Percentiles rank a stretch among this genome's conserved stretches.
Conservation (phyloP, 2,888 invertebrate species). For the Aphidoletes aphidimyza region DNA sequence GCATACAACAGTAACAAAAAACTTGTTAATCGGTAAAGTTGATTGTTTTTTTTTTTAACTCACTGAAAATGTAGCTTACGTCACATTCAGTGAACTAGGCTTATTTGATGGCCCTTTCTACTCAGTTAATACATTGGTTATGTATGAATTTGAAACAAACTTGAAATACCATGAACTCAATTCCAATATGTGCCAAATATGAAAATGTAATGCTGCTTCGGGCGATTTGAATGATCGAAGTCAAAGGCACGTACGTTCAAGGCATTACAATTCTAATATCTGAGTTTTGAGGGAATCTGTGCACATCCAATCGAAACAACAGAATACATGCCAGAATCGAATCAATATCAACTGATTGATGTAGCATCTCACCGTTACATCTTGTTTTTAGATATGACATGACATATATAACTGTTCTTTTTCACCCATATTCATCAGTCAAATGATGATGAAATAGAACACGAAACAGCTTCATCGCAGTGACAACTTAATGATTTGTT, state of each 20-base stretch:
- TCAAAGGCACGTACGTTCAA: no score
- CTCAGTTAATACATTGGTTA: neutral
- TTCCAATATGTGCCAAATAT: constrained; percentile 13
- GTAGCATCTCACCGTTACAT: neutral
- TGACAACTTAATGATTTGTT: neutral
- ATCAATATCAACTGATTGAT: neutral
- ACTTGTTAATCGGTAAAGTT: neutral
- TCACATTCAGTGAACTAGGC: neutral
- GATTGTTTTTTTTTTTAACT: neutral
- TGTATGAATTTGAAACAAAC: neutral
- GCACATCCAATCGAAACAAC: no score
- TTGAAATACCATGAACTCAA: neutral
- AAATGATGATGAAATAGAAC: neutral
- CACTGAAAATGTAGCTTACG: neutral
- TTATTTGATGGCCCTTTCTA: constrained; percentile 26
- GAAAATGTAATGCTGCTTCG: no score
- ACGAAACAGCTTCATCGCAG: no score
- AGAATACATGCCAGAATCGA: no score
- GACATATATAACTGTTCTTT: constrained; percentile 16
- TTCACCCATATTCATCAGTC: neutral
- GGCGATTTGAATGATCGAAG: no score
- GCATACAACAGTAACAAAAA: no score
- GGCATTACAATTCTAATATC: no score
- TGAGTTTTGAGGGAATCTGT: no score
- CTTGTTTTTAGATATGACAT: neutral